Base-by-base conservation (phyloP, 2,113 vertebrate genomes). In the Xiphorhynchus elegans region DNA sequence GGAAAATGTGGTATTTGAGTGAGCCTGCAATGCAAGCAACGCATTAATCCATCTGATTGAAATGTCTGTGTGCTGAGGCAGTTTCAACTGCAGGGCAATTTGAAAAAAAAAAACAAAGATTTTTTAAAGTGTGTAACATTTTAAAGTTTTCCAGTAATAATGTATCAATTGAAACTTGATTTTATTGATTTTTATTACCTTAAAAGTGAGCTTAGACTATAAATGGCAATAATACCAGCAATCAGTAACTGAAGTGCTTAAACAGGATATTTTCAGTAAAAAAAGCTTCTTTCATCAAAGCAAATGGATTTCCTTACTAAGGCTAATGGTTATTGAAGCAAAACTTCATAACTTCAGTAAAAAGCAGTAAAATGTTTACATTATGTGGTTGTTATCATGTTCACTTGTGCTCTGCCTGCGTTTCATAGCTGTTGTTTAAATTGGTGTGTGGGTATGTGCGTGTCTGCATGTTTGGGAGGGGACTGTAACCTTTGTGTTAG, bases 381-480 rank as follows among this genome's bases (percentile, higher is more conserved):
- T 66, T 46, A 29, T 0, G 0, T 72, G 9, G 28, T 37, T 79
- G 2, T 9, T n/a, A 24, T 6, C 1, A 1, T 17, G 39, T 70
- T 82, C 64, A 16, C 21, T 88, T 87, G 58, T 73, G 28, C 59
- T 94, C 37, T 69, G 60, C 37, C 64, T 68, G 42, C 17, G 5
- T 76, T 85, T 90, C 25, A 16, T 47, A 58, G 77, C 9, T 8
- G 7, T 29, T 4, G 4, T 80, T 81, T 69, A 35, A 68, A 39
- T 37, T 66, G 42, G 11, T 6, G 3, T 33, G 39, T 2, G 3
- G 6, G 8, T 46, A 10, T 8, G 12, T 58, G 29, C 0, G 0
- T 64, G 29, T 73, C 39, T 66, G 2, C 25, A 2, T 24, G 18
- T 85, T 78, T 42, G 69, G 49, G 89, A 89, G 26, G 7, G 33